Conservation (phyloP, 2,797 vertebrate genomes). For the Miichthys miiuy region DNA sequence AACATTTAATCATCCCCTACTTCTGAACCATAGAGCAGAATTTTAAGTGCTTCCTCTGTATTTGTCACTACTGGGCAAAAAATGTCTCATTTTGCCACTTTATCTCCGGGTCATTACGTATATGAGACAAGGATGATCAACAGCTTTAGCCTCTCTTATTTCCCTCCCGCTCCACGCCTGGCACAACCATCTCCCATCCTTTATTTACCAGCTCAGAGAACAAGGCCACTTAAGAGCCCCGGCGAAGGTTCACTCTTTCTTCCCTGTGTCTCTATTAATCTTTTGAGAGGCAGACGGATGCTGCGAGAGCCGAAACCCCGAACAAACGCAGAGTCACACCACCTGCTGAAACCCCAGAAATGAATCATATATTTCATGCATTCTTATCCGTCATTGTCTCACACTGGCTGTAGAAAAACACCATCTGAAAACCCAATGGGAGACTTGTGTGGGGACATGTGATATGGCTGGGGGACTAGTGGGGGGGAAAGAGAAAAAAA, state of each 20-base stretch:
- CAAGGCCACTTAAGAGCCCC: slow-evolving; percentile 79
- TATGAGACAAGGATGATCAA: slow-evolving; percentile 83
- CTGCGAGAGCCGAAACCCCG: slow-evolving; percentile 50
- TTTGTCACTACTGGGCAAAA: slow-evolving; percentile 84
- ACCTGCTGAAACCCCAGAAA: slow-evolving; percentile 76
- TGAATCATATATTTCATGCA: slow-evolving; percentile 75
- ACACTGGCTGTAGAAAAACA: slow-evolving; percentile 52
- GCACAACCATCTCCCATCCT: slow-evolving; percentile 79
- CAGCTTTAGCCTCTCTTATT: slow-evolving; percentile 80
- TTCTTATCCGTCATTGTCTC: slow-evolving; percentile 76
- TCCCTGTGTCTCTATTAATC: slow-evolving; percentile 79
- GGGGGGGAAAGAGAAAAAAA: not conserved
- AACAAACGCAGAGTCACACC: slow-evolving; percentile 73
- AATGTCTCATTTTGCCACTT: slow-evolving; percentile 86
- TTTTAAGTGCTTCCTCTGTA: slow-evolving; percentile 83
- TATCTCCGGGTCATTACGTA: slow-evolving; percentile 90
- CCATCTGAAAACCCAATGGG: slow-evolving; percentile 70
- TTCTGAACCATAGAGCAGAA: slow-evolving; percentile 83
- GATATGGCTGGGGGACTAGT: slow-evolving; percentile 58
- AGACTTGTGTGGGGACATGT: slow-evolving; percentile 63
- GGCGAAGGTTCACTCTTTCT: slow-evolving; percentile 69
- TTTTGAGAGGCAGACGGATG: slow-evolving; percentile 72
- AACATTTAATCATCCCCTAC: slow-evolving; percentile 88
- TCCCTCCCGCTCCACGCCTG: slow-evolving; percentile 75
- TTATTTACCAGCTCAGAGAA: slow-evolving; percentile 75